Evolutionary conservation across 2,797 vertebrate species (phyloP), one percentile per base, ranked within the genome.

Genomic region (Triplophysa yarkandensis): DNA sequence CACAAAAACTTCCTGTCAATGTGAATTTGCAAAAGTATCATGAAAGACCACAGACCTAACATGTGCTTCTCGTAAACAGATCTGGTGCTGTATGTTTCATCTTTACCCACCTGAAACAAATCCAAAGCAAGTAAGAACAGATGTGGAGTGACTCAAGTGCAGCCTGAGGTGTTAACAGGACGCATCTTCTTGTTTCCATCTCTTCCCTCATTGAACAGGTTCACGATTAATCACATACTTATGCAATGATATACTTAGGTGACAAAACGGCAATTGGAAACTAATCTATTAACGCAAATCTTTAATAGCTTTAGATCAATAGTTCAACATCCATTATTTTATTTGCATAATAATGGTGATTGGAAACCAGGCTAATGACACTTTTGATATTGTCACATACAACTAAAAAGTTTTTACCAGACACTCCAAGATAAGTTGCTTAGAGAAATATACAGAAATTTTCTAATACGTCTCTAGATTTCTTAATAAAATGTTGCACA

Each of bases 51-150:
- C 52, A 55, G 52, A 25, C 11, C 52, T 54, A 54, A 54, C 10
- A 54, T 54, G 50, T 27, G 19, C 10, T 54, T 27, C 21, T 9
- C 11, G 25, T 54, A 54, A 27, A 27, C 52, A 54, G 23, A 27
- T 54, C 23, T 11, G 16, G 52, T 55, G 23, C 34, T 36, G 34
- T 28, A 25, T 14, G 52, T 55, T 55, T 55, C 52, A 28, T 16
- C 52, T 14, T 28, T 6, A 27, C 52, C 14, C 10, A 50, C 48
- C 19, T 23, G 48, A 28, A 55, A 27, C 13, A 16, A 14, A 55
- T 55, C 52, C 25, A 28, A 55, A 14, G 52, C 52, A 55, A 55
- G 50, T 27, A 27, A 54, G 23, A 54, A 54, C 50, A 54, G 23
- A 27, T 54, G 50, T 54, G 23, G 50, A 27, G 21, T 54, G 52